Base-by-base conservation (phyloP, 2,797 vertebrate species). In the Acridotheres tristis region DNA sequence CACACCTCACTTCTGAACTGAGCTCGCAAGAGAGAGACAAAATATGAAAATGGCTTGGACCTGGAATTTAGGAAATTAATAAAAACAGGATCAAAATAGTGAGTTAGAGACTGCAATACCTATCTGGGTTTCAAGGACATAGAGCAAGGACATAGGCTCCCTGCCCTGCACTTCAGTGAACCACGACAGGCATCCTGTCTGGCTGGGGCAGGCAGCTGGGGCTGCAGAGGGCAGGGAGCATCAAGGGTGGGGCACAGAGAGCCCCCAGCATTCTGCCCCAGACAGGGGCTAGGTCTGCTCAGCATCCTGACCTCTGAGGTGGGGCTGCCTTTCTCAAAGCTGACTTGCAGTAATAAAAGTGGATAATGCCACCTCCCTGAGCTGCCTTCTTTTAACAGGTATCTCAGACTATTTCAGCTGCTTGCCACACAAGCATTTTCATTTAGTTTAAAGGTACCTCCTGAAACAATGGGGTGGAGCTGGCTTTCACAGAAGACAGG, bases 131-230 rank as follows among this genome's bases (percentile, higher is more conserved):
- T 93, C 2, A 1, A 69, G 76, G 32, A 25, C 26, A 11, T 4
- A 29, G 4, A 11, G 20, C 27, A 42, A 42, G 40, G 40, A 16
- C 40, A 42, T 42, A 16, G 40, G 40, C 15, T 42, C 40, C 4
- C 17, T 74, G 43, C 19, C 22, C 19, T 34, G 42, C 23, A 16
- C 9, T 80, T 22, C 14, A 17, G n/a, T 32, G 29, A 75, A 18
- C 22, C 20, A 13, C 0, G 1, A 4, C 0, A 48, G 23, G 14
- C n/a, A 20, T 30, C 18, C 8, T 54, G 34, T 13, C 51, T 54
- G 47, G 32, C 1, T 48, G 29, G 29, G 22, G 3, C 47, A 38
- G 38, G 38, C 38, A 12, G 32, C 1, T 48, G 29, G 29, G 22
- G 3, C 47, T 14, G 12, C 45, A n/a, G 34, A 4, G 10, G 12